Percentiles rank a stretch among this genome's conserved stretches.
Conservation (phyloP, 2,888 invertebrate genomes). For the Urechis unicinctus region DNA sequence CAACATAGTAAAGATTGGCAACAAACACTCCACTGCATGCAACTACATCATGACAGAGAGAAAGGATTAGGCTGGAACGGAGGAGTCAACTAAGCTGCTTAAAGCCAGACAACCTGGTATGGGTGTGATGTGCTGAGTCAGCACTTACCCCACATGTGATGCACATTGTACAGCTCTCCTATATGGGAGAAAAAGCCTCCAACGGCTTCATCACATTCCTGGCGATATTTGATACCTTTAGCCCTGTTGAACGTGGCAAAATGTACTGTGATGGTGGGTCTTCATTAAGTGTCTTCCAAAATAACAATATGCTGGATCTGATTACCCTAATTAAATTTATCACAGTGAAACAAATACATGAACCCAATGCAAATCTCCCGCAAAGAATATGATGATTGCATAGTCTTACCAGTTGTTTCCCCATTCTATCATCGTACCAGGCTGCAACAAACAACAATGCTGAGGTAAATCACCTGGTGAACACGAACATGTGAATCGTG, state of each 20-base stretch:
- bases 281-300: too few relatives aligned
- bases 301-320: too few relatives aligned
- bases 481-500: background rate
- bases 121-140: too few relatives aligned
- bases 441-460: slow-evolving; percentile 51
- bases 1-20: slow-evolving; percentile 1
- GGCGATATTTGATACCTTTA: slow-evolving; percentile 79
- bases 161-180: slow-evolving; percentile 91
- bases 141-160: slow-evolving; percentile 90
- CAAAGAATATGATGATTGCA: too few relatives aligned
- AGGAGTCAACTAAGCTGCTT: background rate
- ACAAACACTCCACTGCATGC: slow-evolving; percentile 10
- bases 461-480: background rate
- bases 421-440: slow-evolving; percentile 99
- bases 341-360: too few relatives aligned
- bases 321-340: too few relatives aligned
- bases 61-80: background rate
- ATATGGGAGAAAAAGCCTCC: slow-evolving; percentile 98
- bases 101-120: too few relatives aligned
- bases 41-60: background rate
- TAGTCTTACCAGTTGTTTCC: slow-evolving; percentile 92
- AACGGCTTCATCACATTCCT: slow-evolving; percentile 88
- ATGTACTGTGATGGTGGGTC: too few relatives aligned
- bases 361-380: too few relatives aligned
- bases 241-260: slow-evolving; percentile 62